Percentiles rank a stretch among this genome's conserved stretches.
phyloP scores from a whole-genome alignment of 2,797 vertebrate species.

The Hoplostethus atlanticus region DNA sequence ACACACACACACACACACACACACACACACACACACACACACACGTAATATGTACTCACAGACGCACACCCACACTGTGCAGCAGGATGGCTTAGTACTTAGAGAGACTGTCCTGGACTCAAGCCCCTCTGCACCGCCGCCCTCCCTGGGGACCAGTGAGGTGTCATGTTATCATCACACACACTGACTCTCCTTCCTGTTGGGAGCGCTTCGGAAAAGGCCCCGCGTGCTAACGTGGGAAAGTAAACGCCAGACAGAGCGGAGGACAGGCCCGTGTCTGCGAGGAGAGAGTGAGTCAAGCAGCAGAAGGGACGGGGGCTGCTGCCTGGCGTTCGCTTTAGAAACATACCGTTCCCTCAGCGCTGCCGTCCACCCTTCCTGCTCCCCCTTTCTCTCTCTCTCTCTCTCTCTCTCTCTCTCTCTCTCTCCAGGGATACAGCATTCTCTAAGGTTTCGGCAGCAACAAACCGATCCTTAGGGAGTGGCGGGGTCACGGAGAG shows the following conservation, averaged over 20 bases:
- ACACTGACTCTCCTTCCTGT: not conserved
- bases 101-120: not conserved
- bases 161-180: not conserved
- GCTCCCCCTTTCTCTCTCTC: slow-evolving; percentile 4
- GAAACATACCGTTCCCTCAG: slow-evolving; percentile 38
- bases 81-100: slow-evolving; percentile 42
- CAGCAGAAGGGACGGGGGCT: slow-evolving; percentile 18
- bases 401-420: slow-evolving; percentile 15
- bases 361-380: slow-evolving; percentile 20
- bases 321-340: slow-evolving; percentile 26
- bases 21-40: not conserved
- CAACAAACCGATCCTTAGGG: slow-evolving; percentile 58
- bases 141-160: slow-evolving; percentile 25
- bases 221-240: too few relatives aligned
- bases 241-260: slow-evolving; percentile 18
- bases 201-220: too few relatives aligned
- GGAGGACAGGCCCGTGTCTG: not conserved
- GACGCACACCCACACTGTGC: slow-evolving; percentile 29
- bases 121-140: not conserved
- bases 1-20: not conserved
- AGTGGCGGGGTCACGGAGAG: slow-evolving; percentile 42
- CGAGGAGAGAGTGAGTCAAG: slow-evolving; percentile 29
- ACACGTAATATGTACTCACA: slow-evolving; percentile 13
- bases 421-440: slow-evolving; percentile 40
- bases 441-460: slow-evolving; percentile 50